phyloP scores from a whole-genome alignment of 2,888 invertebrate genomes.

The Crematogaster levior region DNA sequence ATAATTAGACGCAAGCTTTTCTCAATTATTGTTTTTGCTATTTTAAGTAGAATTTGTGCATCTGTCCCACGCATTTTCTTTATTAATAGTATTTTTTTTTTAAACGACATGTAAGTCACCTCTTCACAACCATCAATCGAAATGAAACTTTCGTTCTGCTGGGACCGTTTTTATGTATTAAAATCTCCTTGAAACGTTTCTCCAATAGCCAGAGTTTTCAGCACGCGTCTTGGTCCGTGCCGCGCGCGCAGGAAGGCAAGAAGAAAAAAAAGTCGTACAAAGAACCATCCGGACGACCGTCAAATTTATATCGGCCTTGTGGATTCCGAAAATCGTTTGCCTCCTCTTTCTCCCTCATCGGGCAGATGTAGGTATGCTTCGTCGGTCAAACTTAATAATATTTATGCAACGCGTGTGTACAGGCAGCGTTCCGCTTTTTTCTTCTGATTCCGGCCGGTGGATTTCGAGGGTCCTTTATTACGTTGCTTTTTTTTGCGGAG shows the following conservation, averaged over 20 bases:
- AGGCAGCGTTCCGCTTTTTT: constrained; percentile 49
- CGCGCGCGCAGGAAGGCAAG: constrained; percentile 38
- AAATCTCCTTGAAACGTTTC: constrained; percentile 10
- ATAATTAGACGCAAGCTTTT: not conserved
- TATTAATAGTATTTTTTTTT: not conserved
- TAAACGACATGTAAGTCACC: not conserved
- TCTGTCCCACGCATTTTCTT: not conserved
- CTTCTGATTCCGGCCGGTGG: constrained; percentile 48
- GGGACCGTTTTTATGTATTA: constrained; percentile 17
- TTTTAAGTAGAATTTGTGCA: not conserved
- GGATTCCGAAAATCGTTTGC: constrained; percentile 65
- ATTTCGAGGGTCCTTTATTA: constrained; percentile 68
- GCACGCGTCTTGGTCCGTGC: constrained; percentile 58
- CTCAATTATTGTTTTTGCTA: not conserved
- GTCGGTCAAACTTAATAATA: constrained; percentile 81
- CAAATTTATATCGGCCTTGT: constrained; percentile 74
- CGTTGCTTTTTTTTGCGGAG: constrained; percentile 52
- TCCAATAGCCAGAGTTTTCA: constrained; percentile 16
- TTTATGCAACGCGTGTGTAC: constrained; percentile 81
- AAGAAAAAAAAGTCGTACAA: constrained; percentile 62
- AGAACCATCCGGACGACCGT: constrained; percentile 71
- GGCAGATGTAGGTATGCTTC: constrained; percentile 80
- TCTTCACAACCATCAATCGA: not conserved
- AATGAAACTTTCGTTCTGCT: not conserved
- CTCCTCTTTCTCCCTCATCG: constrained; percentile 55